Conservation (phyloP, 1,140 invertebrate species). For the Ruditapes philippinarum region DNA sequence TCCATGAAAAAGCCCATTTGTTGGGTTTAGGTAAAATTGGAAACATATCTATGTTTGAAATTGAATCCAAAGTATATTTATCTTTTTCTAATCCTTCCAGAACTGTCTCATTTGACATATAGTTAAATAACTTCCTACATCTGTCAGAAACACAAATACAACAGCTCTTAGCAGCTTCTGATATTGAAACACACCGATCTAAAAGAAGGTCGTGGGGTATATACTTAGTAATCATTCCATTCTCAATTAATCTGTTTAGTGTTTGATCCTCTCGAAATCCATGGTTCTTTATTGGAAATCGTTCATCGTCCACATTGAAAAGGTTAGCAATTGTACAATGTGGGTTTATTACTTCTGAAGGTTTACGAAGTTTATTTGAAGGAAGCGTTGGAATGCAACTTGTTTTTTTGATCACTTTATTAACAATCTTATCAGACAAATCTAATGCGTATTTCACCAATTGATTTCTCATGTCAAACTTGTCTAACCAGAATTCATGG, state of each 20-base stretch:
- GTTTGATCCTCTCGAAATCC: not conserved
- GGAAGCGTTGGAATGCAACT: constrained; percentile 57
- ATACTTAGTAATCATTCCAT: constrained; percentile 69
- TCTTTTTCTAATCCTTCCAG: not conserved
- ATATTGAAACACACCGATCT: constrained; percentile 64
- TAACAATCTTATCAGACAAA: not conserved
- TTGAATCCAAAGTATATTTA: not conserved
- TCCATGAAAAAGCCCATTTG: constrained; percentile 35
- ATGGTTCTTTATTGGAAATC: not conserved
- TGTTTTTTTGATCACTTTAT: not conserved
- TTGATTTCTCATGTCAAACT: not conserved
- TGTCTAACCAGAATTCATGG: not conserved
- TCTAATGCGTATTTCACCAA: not conserved
- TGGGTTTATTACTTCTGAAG: constrained; percentile 37
- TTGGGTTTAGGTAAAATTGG: constrained; percentile 16
- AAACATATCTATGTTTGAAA: not conserved
- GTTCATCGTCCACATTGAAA: constrained; percentile 15
- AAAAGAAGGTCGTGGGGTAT: constrained; percentile 55
- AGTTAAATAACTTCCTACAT: constrained; percentile 42
- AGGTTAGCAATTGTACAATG: not conserved
- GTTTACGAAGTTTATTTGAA: not conserved
- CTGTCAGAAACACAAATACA: constrained; percentile 7
- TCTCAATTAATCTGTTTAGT: constrained; percentile 7
- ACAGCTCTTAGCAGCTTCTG: constrained; percentile 20
- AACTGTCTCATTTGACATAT: constrained; percentile 20